phyloP scores from a whole-genome alignment of 2,797 vertebrate genomes.

The Cetoscarus ocellatus region DNA sequence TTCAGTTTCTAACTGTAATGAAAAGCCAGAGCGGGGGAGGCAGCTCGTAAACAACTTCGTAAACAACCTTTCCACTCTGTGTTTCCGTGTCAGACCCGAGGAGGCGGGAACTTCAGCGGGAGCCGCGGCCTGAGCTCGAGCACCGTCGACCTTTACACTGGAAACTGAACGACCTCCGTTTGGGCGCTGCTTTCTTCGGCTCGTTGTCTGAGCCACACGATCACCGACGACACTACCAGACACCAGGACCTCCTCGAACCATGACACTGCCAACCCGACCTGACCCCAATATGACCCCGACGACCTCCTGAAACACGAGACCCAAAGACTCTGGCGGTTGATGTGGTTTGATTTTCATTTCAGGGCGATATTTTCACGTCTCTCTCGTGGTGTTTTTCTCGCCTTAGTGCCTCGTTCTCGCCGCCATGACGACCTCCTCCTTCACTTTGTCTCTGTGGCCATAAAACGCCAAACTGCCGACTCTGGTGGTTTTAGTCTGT shows the following conservation, averaged over 20 bases:
- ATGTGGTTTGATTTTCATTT: conserved; percentile 20
- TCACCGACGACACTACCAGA: conserved; percentile 35
- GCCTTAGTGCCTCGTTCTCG: too few species aligned
- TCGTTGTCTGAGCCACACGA: conserved; percentile 13
- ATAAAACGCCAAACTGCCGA: background rate
- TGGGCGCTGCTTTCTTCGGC: conserved; percentile 17
- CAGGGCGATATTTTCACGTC: background rate
- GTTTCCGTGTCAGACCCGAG: conserved; percentile 81
- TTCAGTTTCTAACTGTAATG: too few species aligned
- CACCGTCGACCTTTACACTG: conserved; percentile 90
- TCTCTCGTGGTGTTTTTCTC: conserved; percentile 11
- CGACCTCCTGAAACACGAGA: too few species aligned
- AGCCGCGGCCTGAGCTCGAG: conserved; percentile 93
- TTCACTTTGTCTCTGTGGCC: too few species aligned
- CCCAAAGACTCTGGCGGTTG: too few species aligned
- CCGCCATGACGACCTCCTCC: too few species aligned
- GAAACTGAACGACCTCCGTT: conserved; percentile 77
- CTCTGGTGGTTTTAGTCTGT: background rate
- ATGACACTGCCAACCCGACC: too few species aligned
- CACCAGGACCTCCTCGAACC: background rate
- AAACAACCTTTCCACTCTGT: background rate
- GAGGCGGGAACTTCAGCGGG: conserved; percentile 80
- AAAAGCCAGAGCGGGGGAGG: too few species aligned
- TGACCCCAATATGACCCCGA: too few species aligned
- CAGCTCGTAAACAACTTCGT: too few species aligned